A percentile compares a stretch with the other conserved stretches of the same genome.
Conservation (phyloP, 2,113 vertebrate genomes). For the Rhinogobius similis region DNA sequence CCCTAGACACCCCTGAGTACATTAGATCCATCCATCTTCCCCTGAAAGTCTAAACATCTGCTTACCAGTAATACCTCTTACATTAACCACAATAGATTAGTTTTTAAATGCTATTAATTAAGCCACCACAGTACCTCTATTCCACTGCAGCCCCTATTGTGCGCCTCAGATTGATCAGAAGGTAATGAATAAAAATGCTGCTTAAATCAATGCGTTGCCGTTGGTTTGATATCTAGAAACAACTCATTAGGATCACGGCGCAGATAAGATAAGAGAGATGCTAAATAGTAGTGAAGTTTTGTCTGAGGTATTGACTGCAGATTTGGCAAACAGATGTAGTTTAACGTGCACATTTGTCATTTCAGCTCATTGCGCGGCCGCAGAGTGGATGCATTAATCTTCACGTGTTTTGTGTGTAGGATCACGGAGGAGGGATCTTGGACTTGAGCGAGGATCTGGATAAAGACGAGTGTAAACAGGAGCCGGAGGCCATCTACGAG, state of each 20-base stretch:
- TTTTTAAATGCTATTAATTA: slow-evolving; percentile 3
- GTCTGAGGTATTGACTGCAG: slow-evolving; percentile 24
- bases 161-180: slow-evolving; percentile 19
- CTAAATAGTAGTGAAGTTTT: slow-evolving; percentile 27
- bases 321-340: slow-evolving; percentile 6
- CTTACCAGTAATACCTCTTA: slow-evolving; percentile 4
- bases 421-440: slow-evolving; percentile 80
- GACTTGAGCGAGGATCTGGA: slow-evolving; percentile 96
- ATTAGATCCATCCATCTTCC: slow-evolving; percentile 1
- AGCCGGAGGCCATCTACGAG: slow-evolving; percentile 94
- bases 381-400: not conserved
- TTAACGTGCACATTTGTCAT: slow-evolving; percentile 8
- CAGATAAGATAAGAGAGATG: slow-evolving; percentile 54
- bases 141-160: slow-evolving; percentile 14
- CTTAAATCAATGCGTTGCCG: slow-evolving; percentile 40
- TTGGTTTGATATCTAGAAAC: slow-evolving; percentile 12
- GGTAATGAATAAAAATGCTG: slow-evolving; percentile 28
- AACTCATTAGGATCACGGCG: slow-evolving; percentile 28
- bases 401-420: slow-evolving; percentile 67
- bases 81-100: not conserved
- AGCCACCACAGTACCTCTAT: not conserved
- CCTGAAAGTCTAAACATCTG: not conserved
- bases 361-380: not conserved
- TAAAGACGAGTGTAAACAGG: slow-evolving; percentile 96
- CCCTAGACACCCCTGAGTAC: not conserved